Evolutionary conservation across 2,113 vertebrate species (phyloP).

Genomic region (Vombatus ursinus): DNA sequence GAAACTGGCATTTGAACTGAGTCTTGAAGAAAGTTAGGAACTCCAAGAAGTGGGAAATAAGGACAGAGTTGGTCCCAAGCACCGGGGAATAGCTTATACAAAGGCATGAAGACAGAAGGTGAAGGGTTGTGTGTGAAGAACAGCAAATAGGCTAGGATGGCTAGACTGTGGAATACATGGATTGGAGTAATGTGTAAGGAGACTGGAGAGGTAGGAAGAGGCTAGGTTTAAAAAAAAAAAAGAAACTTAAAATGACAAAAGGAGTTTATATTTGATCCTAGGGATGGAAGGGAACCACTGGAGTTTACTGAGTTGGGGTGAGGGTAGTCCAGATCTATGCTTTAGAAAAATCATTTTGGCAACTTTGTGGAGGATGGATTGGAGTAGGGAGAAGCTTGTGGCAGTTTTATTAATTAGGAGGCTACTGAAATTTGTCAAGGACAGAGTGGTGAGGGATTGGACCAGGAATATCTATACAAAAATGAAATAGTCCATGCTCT

Average conservation of each 20-base stretch:
- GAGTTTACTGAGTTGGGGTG: neutral
- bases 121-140: no score
- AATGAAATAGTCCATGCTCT: no score
- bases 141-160: no score
- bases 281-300: neutral
- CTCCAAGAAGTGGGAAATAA: no score
- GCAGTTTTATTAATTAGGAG: neutral
- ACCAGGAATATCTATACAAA: no score
- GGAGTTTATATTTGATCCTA: neutral
- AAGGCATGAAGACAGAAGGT: no score
- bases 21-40: no score
- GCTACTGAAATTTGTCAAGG: neutral
- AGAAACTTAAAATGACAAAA: neutral
- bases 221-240: neutral
- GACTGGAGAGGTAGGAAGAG: neutral
- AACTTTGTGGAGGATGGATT: neutral
- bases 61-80: no score
- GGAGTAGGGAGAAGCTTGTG: neutral
- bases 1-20: no score
- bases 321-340: neutral
- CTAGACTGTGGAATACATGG: no score
- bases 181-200: neutral
- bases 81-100: no score
- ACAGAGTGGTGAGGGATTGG: neutral
- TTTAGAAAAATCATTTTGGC: neutral